These are phyloP conservation scores for Lysiphlebus fabarum DNA, from an alignment of 1,140 invertebrate species.

Conservation along the genomic window DNA sequence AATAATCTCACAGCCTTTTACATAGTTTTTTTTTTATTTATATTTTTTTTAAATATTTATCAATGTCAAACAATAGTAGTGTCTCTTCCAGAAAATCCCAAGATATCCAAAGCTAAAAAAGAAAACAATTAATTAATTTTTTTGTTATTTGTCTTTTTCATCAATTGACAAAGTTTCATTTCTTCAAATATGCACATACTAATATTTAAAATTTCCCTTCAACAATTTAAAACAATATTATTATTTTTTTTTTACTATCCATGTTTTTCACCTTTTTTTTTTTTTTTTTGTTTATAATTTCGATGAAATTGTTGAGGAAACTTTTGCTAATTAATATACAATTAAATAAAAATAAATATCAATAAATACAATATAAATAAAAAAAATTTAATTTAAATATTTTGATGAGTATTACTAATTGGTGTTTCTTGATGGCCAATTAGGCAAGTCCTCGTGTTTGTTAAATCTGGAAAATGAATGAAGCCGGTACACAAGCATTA, in stretches of 20 bases:
- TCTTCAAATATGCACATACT: constrained; percentile 6
- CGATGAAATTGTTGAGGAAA: no score
- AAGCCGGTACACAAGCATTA: constrained; percentile 8
- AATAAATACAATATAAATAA: no score
- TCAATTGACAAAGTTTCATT: neutral
- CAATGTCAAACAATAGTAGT: no score
- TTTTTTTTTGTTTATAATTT: no score
- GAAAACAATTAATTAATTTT: constrained; percentile 10
- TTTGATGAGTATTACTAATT: neutral
- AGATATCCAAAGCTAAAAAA: no score
- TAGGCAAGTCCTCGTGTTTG: constrained; percentile 11
- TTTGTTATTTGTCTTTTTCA: constrained; percentile 9
- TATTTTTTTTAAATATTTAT: neutral
- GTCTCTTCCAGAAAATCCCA: no score
- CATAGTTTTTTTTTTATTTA: constrained; percentile 15
- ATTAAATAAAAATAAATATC: neutral
- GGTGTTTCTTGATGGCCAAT: constrained; percentile 8
- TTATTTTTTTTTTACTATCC: no score
- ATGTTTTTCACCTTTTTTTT: no score
- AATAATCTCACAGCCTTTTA: constrained; percentile 25
- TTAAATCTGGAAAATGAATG: constrained; percentile 9
- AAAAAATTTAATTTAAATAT: no score
- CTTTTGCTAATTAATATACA: neutral
- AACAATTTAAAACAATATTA: no score
- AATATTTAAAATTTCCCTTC: no score